phyloP scores from a whole-genome alignment of 2,888 invertebrate genomes.

The Lasioglossum calceatum region DNA sequence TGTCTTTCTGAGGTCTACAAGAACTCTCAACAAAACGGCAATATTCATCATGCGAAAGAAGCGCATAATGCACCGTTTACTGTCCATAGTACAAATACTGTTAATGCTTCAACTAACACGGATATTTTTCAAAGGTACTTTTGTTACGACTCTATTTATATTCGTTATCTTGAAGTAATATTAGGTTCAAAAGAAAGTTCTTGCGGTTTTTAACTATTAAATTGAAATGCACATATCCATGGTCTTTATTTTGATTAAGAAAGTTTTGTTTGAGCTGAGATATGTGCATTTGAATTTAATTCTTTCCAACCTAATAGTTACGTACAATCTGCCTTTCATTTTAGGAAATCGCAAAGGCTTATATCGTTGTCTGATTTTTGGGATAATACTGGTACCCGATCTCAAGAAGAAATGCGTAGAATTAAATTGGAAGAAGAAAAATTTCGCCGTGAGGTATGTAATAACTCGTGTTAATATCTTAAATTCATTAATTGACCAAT shows the following conservation, averaged over 20 bases:
- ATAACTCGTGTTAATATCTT: background rate
- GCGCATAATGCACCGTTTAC: slow-evolving; percentile 18
- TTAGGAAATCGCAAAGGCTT: slow-evolving; percentile 78
- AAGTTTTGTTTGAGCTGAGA: too few species aligned
- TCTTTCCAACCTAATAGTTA: background rate
- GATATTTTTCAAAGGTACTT: slow-evolving; percentile 73
- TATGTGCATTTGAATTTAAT: too few species aligned
- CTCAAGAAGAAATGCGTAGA: slow-evolving; percentile 78
- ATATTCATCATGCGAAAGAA: slow-evolving; percentile 48
- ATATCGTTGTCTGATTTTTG: slow-evolving; percentile 88
- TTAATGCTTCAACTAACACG: slow-evolving; percentile 65
- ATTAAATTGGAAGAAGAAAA: slow-evolving; percentile 91
- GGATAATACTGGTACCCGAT: slow-evolving; percentile 85
- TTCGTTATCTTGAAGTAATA: background rate
- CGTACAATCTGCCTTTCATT: slow-evolving; percentile 33
- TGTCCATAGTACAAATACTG: slow-evolving; percentile 30
- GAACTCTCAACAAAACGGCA: slow-evolving; percentile 52
- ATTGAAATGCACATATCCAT: too few species aligned
- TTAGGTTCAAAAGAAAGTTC: too few species aligned
- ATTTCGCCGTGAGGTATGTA: slow-evolving; percentile 89
- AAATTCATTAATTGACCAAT: background rate
- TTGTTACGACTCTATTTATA: slow-evolving; percentile 28
- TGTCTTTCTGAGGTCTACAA: slow-evolving; percentile 48
- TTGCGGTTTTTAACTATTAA: too few species aligned
- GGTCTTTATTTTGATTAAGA: too few species aligned